phyloP scores from a whole-genome alignment of 1,140 invertebrate species.

The Zaprionus capensis region DNA sequence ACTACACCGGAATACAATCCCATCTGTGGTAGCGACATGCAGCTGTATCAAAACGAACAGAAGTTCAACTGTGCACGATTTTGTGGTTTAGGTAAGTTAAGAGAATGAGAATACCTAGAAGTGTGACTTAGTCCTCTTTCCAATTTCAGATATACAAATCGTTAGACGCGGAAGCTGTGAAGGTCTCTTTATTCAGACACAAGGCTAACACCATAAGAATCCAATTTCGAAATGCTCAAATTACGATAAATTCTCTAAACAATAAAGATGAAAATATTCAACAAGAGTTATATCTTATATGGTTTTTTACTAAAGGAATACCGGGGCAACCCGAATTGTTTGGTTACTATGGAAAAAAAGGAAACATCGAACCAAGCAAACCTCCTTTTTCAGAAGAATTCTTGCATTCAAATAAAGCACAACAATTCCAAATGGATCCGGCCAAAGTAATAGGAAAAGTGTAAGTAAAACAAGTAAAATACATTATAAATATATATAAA shows the following conservation, averaged over 20 bases:
- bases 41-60: conserved; percentile 88
- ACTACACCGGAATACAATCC: conserved; percentile 88
- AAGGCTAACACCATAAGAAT: conserved; percentile 52
- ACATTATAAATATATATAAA: conserved; percentile 8
- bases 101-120: neutral
- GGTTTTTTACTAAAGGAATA: neutral
- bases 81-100: conserved; percentile 86
- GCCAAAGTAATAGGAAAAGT: conserved; percentile 66
- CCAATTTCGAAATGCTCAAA: conserved; percentile 22
- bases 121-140: conserved; percentile 5
- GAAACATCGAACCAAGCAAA: neutral
- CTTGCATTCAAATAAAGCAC: neutral
- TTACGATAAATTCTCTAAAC: neutral
- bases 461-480: conserved; percentile 42
- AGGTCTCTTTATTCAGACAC: conserved; percentile 70
- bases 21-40: conserved; percentile 88
- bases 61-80: conserved; percentile 86
- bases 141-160: conserved; percentile 69
- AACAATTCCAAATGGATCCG: conserved; percentile 53
- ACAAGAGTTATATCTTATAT: neutral
- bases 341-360: conserved; percentile 10
- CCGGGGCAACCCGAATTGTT: neutral
- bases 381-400: neutral
- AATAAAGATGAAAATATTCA: neutral
- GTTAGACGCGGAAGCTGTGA: conserved; percentile 73